Evolutionary conservation across 2,888 invertebrate genomes (phyloP), one percentile per base, ranked within the genome.

Genomic region (Eledona agricola): DNA sequence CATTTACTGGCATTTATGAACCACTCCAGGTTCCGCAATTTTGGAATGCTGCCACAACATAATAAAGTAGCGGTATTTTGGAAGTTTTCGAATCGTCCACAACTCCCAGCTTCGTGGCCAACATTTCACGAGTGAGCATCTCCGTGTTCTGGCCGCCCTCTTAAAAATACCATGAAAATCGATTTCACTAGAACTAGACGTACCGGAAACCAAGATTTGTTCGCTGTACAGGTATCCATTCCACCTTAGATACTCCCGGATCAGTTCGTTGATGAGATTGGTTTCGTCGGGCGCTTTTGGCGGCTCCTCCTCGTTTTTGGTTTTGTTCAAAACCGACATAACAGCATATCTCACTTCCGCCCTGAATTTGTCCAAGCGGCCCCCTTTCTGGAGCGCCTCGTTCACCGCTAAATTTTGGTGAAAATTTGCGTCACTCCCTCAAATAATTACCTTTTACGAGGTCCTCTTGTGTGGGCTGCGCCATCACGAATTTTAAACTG

Each of bases 221-320:
- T 76, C 76, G 0, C 85, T 82, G 59, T 87, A 87, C 13, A 84
- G 76, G 61, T 87, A 88, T 0, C 86, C 87, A 61, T 86, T 86
- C 87, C 87, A 88, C 58, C 83, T 80, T 2, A 88, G 71, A 66
- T 87, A 88, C 67, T 88, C 87, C 50, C 83, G 74, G 2, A 88
- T 79, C 0, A 88, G 74, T 66, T 87, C 85, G 62, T 88, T 88
- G 26, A 86, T 76, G 1, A 87, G 72, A 20, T 81, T 54, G 1
- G 76, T 77, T 60, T 77, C 76, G 26, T 74, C 72, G 1, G 76
- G 76, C 16, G 76, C 64, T 51, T 72, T 66, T 1, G 72, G 72
- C 2, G 65, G 64, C 16, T 67, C 67, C 2, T 56, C 55, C 2
- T 59, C 51, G n/a, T 63, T 59, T 2, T 61, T 49, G 55, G 68